phyloP scores from a whole-genome alignment of 2,888 invertebrate genomes.

The Proisotoma minuta region DNA sequence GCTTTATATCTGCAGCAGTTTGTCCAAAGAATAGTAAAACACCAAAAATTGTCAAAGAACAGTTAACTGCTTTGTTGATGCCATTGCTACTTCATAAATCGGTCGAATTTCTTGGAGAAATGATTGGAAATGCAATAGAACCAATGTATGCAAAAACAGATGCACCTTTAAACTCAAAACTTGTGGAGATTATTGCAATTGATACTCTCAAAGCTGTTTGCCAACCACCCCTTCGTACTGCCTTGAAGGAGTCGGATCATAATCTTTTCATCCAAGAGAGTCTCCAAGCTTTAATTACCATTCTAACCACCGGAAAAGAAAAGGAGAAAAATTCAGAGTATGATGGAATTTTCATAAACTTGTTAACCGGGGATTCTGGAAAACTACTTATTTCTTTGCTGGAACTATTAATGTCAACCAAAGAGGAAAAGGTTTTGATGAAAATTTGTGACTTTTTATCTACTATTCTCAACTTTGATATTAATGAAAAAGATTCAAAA shows the following conservation, averaged over 20 bases:
- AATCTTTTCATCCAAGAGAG: slow-evolving; percentile 38
- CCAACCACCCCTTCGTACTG: slow-evolving; percentile 30
- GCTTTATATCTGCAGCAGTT: slow-evolving; percentile 54
- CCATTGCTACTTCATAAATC: slow-evolving; percentile 42
- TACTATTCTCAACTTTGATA: slow-evolving; percentile 27
- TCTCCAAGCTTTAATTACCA: slow-evolving; percentile 18
- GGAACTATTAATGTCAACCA: slow-evolving; percentile 34
- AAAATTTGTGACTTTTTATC: slow-evolving; percentile 39
- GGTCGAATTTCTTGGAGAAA: slow-evolving; percentile 41
- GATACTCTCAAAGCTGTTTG: slow-evolving; percentile 34
- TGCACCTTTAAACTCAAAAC: slow-evolving; percentile 31
- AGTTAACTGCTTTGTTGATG: slow-evolving; percentile 31
- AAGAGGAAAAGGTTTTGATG: slow-evolving; percentile 38
- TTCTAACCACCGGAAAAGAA: slow-evolving; percentile 27
- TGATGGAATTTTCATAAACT: slow-evolving; percentile 26
- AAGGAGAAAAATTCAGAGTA: slow-evolving; percentile 28
- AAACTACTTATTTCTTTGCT: slow-evolving; percentile 34
- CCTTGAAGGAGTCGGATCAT: slow-evolving; percentile 33
- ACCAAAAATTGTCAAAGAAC: slow-evolving; percentile 30
- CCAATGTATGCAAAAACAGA: slow-evolving; percentile 39
- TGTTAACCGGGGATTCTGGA: slow-evolving; percentile 31
- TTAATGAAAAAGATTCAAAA: slow-evolving; percentile 29
- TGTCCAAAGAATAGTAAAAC: slow-evolving; percentile 49
- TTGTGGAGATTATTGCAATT: slow-evolving; percentile 37
- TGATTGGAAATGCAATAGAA: slow-evolving; percentile 39